These are phyloP conservation scores for Natrix natrix DNA, from an alignment of 2,797 vertebrate genomes.

Conservation along the genomic window DNA sequence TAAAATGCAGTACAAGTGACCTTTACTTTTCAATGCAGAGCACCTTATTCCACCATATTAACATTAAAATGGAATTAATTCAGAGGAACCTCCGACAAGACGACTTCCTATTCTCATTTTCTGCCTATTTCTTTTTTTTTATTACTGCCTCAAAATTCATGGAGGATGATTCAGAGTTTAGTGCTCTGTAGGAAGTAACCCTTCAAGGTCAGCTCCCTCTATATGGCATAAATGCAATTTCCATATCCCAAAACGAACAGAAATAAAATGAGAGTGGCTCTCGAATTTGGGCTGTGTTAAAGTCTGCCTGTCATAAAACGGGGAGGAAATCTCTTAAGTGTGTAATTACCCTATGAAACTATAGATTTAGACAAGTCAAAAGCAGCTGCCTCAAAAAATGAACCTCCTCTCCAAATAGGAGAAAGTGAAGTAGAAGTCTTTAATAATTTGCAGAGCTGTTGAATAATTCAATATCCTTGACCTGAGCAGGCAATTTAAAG, in stretches of 20 bases:
- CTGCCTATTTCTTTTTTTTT: neutral
- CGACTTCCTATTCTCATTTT: neutral
- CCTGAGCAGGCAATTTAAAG: conserved; percentile 15
- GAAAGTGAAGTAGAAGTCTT: conserved; percentile 25
- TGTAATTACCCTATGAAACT: conserved; percentile 11
- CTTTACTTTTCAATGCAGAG: conserved; percentile 23
- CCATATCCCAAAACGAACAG: neutral
- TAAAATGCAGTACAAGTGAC: neutral
- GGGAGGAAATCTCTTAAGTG: neutral
- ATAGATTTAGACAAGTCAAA: neutral
- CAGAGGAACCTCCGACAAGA: neutral
- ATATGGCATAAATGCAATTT: neutral
- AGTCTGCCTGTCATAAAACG: neutral
- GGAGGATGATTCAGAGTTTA: conserved; percentile 1
- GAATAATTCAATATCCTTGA: conserved; percentile 48
- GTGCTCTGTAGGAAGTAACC: neutral
- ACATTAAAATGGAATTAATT: conserved; percentile 27
- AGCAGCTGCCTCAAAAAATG: neutral
- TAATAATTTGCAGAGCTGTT: conserved; percentile 44
- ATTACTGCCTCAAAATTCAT: conserved; percentile 1
- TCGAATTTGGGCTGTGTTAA: neutral
- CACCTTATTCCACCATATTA: neutral
- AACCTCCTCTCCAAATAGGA: conserved; percentile 5
- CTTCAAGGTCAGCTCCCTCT: conserved; percentile 4
- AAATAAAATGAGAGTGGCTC: neutral